Evolutionary conservation across 92 coral and sea anemone species (phyloP).

Genomic region (Zoanthus sansibaricus): DNA sequence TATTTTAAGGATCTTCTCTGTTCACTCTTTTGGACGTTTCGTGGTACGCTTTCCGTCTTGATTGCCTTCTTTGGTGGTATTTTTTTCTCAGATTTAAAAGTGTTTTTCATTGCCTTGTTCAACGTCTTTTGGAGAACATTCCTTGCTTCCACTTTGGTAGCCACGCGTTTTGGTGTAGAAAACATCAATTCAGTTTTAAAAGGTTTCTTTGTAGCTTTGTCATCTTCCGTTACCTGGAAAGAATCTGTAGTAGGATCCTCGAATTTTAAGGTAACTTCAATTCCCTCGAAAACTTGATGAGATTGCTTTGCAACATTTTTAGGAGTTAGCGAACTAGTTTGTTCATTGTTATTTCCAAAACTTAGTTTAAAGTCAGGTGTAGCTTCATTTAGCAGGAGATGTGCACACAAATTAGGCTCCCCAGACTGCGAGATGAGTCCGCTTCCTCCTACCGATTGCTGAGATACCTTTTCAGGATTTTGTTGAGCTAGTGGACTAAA

Average conservation of each 20-base stretch:
- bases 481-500: not conserved
- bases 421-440: not conserved
- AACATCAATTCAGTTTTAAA: slow-evolving; percentile 20
- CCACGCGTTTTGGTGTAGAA: slow-evolving; percentile 5
- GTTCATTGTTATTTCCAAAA: too few relatives aligned
- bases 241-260: not conserved
- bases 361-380: too few relatives aligned
- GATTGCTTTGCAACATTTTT: too few relatives aligned
- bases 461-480: not conserved
- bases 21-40: not conserved
- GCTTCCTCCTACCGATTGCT: not conserved
- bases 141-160: slow-evolving; percentile 17
- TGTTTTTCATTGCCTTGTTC: slow-evolving; percentile 29
- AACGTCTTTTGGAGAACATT: slow-evolving; percentile 3
- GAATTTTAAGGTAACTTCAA: not conserved
- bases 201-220: not conserved
- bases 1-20: slow-evolving; percentile 26
- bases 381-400: not conserved
- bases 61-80: not conserved
- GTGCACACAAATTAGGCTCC: not conserved
- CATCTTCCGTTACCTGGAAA: too few relatives aligned
- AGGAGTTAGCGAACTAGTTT: too few relatives aligned
- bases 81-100: slow-evolving; percentile 11
- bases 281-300: too few relatives aligned
- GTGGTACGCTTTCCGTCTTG: not conserved